These are phyloP conservation scores for Moxostoma hubbsi DNA, from an alignment of 2,797 vertebrate species.

Conservation along the genomic window DNA sequence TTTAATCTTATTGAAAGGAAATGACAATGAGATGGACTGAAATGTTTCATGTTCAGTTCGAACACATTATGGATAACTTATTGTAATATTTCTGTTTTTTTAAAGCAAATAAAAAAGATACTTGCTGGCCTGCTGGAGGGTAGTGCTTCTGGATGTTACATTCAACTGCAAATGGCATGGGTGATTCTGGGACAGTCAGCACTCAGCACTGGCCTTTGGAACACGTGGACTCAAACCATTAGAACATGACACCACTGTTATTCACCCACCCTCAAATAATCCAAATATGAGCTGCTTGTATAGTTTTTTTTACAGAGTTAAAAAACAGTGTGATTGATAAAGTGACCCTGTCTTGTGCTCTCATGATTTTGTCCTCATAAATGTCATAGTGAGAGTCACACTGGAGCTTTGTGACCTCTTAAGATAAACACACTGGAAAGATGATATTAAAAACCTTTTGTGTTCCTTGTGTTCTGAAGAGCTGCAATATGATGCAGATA, in stretches of 20 bases:
- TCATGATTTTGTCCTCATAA: neutral
- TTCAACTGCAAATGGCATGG: too few relatives aligned
- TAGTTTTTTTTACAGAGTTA: too few relatives aligned
- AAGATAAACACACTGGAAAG: constrained; percentile 14
- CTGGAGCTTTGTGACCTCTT: constrained; percentile 38
- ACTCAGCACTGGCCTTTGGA: neutral
- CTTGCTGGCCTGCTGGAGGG: neutral
- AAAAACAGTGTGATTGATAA: neutral
- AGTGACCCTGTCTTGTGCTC: constrained; percentile 2
- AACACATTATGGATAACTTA: neutral
- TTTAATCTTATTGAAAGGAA: too few relatives aligned
- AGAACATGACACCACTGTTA: too few relatives aligned
- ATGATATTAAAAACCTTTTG: too few relatives aligned
- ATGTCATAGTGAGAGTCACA: constrained; percentile 13
- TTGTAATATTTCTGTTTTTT: neutral
- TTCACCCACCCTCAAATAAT: too few relatives aligned
- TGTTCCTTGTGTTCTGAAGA: neutral
- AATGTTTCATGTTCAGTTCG: too few relatives aligned
- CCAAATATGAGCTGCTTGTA: too few relatives aligned
- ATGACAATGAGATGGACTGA: too few relatives aligned
- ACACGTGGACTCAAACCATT: neutral
- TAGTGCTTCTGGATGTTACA: too few relatives aligned
- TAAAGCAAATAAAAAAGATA: neutral
- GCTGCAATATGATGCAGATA: neutral
- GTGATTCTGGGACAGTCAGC: too few relatives aligned